Base-by-base conservation (phyloP, 2,888 invertebrate species). In the Pyrochroa serraticornis region DNA sequence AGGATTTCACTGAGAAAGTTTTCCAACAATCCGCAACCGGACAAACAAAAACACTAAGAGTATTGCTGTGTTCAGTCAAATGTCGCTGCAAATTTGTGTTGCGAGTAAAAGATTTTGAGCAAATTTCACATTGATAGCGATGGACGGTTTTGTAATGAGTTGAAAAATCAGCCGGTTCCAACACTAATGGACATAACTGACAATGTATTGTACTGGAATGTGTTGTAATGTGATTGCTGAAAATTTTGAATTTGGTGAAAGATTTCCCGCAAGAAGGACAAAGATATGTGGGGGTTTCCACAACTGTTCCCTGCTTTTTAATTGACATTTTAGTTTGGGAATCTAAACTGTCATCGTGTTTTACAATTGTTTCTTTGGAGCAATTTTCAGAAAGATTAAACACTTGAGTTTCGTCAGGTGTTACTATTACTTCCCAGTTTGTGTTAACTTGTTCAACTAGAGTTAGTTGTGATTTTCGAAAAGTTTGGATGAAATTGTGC, bases 101-200 rank as follows among this genome's bases (percentile, higher is more conserved):
- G 9, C 52, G 60, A 9, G 52, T 43, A 33, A 67, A 69, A 14
- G 62, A 63, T 42, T 61, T 65, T 2, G 57, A 36, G 38, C 71
- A 71, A 34, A 64, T 57, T 7, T 62, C 61, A 42, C 71, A 71
- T 13, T 61, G 63, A 14, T 56, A 63, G 38, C 59, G 38, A 33
- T 67, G 22, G 5, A 22, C 5, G 22, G 22, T 45, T 41, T 51
- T 49, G 34, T 58, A 66, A 47, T 67, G 67, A 9, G 58, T 47
- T 12, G 62, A n/a, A 41, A 42, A 10, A 8, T 59, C 58, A 1
- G 38, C 13, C 35, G 43, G 49, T 10, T 57, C 30, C 22, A 57
- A 37, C 1, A 12, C 31, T 8, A 37, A 39, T 37, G 36, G 32
- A 44, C 67, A 67, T 7, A 55, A 13, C 9, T 54, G 48, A 32